Percentiles rank a stretch among this genome's conserved stretches.
These are phyloP conservation scores for Lagodon rhomboides DNA, from an alignment of 2,797 vertebrate genomes.

Conservation along the genomic window DNA sequence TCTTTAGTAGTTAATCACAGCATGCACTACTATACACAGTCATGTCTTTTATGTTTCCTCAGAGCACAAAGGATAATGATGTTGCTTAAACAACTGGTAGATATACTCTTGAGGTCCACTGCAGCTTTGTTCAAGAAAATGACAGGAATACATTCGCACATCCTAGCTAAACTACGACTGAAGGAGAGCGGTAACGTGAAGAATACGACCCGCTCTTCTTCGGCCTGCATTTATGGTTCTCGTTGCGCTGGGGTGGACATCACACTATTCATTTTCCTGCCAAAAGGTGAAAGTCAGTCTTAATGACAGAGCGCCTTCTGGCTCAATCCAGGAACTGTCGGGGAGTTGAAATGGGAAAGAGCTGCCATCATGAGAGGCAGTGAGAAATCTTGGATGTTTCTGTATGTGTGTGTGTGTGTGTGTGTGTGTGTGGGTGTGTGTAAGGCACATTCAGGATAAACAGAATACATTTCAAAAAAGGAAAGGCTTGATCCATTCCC, in stretches of 20 bases:
- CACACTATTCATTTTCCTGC: constrained; percentile 51
- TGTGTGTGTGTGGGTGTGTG: constrained; percentile 15
- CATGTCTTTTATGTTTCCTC: neutral
- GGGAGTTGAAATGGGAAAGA: constrained; percentile 37
- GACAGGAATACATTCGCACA: constrained; percentile 15
- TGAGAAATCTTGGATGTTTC: constrained; percentile 1
- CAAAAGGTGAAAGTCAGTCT: constrained; percentile 59
- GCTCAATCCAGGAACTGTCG: constrained; percentile 64
- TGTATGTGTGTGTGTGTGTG: constrained; percentile 2
- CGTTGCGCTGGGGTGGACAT: constrained; percentile 38
- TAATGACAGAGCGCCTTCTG: constrained; percentile 56
- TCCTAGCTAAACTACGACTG: constrained; percentile 6
- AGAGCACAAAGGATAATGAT: neutral
- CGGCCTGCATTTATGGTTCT: constrained; percentile 40
- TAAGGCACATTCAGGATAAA: constrained; percentile 29
- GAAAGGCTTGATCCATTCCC: neutral
- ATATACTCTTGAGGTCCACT: neutral
- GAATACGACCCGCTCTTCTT: constrained; percentile 21
- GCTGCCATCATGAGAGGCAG: constrained; percentile 44
- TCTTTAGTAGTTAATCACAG: neutral
- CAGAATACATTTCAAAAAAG: neutral
- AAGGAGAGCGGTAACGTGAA: constrained; percentile 27
- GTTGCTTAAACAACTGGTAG: accelerated
- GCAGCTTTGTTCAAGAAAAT: neutral
- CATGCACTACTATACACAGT: neutral